phyloP scores from a whole-genome alignment of 2,888 invertebrate genomes.

The Hoplodrina ambigua region DNA sequence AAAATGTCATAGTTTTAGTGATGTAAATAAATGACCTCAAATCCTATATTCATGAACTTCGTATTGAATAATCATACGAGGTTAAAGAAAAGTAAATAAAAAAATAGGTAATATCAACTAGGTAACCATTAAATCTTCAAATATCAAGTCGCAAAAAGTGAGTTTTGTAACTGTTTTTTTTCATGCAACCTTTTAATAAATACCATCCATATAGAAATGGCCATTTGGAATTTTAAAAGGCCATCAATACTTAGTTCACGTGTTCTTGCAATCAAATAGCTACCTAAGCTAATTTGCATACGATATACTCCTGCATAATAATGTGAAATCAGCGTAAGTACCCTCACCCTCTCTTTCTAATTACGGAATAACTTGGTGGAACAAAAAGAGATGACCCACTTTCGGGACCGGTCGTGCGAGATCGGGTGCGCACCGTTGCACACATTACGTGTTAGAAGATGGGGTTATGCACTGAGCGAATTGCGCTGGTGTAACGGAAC shows the following conservation, averaged over 20 bases:
- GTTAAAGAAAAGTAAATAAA: background rate
- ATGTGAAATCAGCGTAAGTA: conserved; percentile 66
- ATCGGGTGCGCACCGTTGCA: conserved; percentile 89
- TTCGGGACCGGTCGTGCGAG: conserved; percentile 89
- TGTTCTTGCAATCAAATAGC: conserved; percentile 64
- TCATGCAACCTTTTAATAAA: background rate
- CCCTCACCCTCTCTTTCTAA: conserved; percentile 83
- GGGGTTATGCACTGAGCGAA: conserved; percentile 85
- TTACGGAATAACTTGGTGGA: conserved; percentile 89
- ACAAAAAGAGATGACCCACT: conserved; percentile 91
- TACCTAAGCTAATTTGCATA: conserved; percentile 67
- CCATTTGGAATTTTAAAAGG: conserved; percentile 25
- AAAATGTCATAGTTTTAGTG: conserved; percentile 42
- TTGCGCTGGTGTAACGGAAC: conserved; percentile 84
- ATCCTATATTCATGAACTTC: conserved; percentile 13
- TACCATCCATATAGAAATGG: background rate
- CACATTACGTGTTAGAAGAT: conserved; percentile 89
- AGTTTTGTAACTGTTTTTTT: background rate
- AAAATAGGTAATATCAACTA: background rate
- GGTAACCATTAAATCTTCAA: background rate
- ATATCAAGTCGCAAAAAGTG: background rate
- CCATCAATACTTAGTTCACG: conserved; percentile 54
- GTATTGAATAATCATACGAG: background rate
- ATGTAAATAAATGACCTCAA: conserved; percentile 38
- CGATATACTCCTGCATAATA: conserved; percentile 68